Evolutionary conservation across 2,113 vertebrate genomes (phyloP).

Genomic region (Myiozetetes cayanensis): DNA sequence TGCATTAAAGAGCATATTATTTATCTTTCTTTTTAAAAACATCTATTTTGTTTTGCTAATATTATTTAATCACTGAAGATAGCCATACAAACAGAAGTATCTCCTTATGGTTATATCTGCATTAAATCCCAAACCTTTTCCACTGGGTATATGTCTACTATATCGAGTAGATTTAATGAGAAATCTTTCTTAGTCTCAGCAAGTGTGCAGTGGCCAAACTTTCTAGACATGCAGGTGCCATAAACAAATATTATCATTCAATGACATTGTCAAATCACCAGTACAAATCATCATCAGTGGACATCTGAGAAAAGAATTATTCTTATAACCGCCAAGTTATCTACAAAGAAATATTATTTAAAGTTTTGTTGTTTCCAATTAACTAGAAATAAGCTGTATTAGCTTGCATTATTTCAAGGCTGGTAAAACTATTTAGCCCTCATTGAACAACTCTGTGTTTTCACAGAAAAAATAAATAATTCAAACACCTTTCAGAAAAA

Average conservation of each 20-base stretch:
- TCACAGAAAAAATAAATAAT: constrained; percentile 16
- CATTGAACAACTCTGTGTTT: background rate
- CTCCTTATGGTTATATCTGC: background rate
- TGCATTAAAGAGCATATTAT: background rate
- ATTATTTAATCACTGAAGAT: background rate
- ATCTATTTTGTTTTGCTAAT: background rate
- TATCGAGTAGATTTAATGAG: background rate
- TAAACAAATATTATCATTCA: background rate
- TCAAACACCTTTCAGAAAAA: constrained; percentile 12
- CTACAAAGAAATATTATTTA: background rate
- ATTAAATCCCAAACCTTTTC: background rate
- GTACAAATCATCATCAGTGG: background rate
- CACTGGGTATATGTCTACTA: background rate
- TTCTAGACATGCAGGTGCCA: background rate
- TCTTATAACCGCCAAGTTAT: background rate
- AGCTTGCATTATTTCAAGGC: background rate
- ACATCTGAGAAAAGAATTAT: background rate
- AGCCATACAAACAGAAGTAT: background rate
- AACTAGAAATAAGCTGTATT: background rate
- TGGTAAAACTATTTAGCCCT: background rate
- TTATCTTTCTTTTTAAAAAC: background rate
- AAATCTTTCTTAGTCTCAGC: background rate
- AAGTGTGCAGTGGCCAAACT: background rate
- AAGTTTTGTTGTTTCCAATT: background rate
- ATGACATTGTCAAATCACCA: background rate